phyloP scores from a whole-genome alignment of 2,888 invertebrate species.

The Ornithoptera alexandrae region DNA sequence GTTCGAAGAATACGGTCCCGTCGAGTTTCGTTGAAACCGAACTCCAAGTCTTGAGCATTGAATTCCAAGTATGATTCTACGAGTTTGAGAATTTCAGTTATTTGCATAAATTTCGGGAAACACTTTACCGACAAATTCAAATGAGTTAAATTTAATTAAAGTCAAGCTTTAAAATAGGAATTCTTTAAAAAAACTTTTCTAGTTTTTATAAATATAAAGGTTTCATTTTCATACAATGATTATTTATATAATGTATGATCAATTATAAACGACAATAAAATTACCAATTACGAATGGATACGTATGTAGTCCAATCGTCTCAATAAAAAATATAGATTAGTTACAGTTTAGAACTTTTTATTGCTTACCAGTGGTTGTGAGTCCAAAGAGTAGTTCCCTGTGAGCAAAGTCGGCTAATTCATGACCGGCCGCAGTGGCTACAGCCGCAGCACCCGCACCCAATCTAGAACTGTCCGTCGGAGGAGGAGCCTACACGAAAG shows the following conservation, averaged over 20 bases:
- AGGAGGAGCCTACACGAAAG: conserved; percentile 68
- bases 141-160: conserved; percentile 21
- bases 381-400: conserved; percentile 90
- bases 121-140: conserved; percentile 34
- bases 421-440: conserved; percentile 86
- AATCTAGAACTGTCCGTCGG: conserved; percentile 76
- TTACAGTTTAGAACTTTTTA: neutral
- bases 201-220: too few relatives aligned
- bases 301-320: too few relatives aligned
- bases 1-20: conserved; percentile 93
- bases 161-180: conserved; percentile 4
- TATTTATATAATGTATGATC: too few relatives aligned
- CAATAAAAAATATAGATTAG: too few relatives aligned
- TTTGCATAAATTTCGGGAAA: conserved; percentile 59
- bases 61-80: conserved; percentile 90
- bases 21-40: conserved; percentile 94
- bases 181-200: neutral
- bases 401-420: conserved; percentile 91
- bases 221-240: too few relatives aligned
- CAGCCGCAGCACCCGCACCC: conserved; percentile 80
- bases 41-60: conserved; percentile 91
- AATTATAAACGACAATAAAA: too few relatives aligned
- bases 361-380: conserved; percentile 85
- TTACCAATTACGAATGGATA: too few relatives aligned
- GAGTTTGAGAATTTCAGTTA: conserved; percentile 57